Evolutionary conservation across 2,888 invertebrate genomes (phyloP), one percentile per base, ranked within the genome.

Genomic region (Hyposoter didymator): DNA sequence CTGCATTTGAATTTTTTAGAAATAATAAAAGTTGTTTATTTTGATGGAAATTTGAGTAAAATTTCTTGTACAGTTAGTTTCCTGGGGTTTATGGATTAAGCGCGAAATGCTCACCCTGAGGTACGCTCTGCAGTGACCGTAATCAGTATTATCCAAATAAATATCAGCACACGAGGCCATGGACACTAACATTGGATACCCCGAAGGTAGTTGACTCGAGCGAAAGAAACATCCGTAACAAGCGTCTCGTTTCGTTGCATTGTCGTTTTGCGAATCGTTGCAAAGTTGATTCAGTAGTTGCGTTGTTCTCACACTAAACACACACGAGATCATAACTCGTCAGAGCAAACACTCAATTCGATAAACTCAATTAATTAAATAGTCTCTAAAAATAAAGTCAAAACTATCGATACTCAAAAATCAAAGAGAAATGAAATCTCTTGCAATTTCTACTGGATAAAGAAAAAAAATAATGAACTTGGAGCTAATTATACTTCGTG

Each of bases 141-240:
- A 93, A 73, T 89, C 89, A 39, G 91, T 91, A 55, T 90, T 88
- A 75, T 90, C 89, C 2, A 93, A 90, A 78, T 93, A 93, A 62
- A 66, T 84, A 79, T 90, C 86, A 6, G 91, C 91, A 66, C 92
- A 93, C 39, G 87, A 67, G 49, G 91, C 86, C 90, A 93, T 91
- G n/a, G 90, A 82, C n/a, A 91, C 59, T 66, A 93, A 74, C 85
- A 91, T 87, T 14, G 92, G 89, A 86, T 89, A 92, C 75, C 91
- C 91, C 32, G 89, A 78, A 12, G 90, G 87, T 84, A 89, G 89
- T 80, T 88, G 90, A 64, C 95, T 95, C 2, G 95, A 95, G 87
- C 95, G 94, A 83, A 95, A 95, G 91, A 96, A 96, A 90, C 96
- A 96, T 32, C 95, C 95, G 85, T 96, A 95, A 89, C 96, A 96